These are phyloP conservation scores for Drosophila kuntzei DNA, from an alignment of 2,888 invertebrate species.

Conservation along the genomic window DNA sequence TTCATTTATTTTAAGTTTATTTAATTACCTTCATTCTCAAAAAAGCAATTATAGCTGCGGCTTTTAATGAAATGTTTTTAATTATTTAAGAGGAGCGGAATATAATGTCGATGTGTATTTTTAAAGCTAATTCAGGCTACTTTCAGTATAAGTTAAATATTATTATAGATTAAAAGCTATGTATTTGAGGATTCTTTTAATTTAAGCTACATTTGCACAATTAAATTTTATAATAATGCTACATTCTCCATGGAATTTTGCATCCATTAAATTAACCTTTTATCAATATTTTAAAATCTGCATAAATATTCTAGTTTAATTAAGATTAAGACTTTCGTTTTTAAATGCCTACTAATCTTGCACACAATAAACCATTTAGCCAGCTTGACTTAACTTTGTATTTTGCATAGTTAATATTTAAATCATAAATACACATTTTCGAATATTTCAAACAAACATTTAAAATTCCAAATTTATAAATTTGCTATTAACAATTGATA, in stretches of 20 bases:
- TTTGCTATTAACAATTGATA: slow-evolving; percentile 42
- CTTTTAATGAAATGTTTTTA: no score
- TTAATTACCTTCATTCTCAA: no score
- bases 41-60: no score
- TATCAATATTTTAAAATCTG: slow-evolving; percentile 3
- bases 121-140: no score
- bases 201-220: no score
- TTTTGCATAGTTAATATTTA: slow-evolving; percentile 5
- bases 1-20: no score
- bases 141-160: no score
- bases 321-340: background rate
- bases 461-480: slow-evolving; percentile 22
- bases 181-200: no score
- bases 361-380: slow-evolving; percentile 14
- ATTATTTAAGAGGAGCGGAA: no score
- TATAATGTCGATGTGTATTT: no score
- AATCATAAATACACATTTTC: slow-evolving; percentile 10
- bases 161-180: no score
- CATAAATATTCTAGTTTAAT: slow-evolving; percentile 2
- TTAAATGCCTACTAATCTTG: background rate
- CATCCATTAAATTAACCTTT: background rate
- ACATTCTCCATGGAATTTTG: background rate
- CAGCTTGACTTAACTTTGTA: background rate
- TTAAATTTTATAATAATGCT: no score
- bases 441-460: background rate